Base-by-base conservation (phyloP, 2,888 invertebrate genomes). In the Latheticus oryzae region DNA sequence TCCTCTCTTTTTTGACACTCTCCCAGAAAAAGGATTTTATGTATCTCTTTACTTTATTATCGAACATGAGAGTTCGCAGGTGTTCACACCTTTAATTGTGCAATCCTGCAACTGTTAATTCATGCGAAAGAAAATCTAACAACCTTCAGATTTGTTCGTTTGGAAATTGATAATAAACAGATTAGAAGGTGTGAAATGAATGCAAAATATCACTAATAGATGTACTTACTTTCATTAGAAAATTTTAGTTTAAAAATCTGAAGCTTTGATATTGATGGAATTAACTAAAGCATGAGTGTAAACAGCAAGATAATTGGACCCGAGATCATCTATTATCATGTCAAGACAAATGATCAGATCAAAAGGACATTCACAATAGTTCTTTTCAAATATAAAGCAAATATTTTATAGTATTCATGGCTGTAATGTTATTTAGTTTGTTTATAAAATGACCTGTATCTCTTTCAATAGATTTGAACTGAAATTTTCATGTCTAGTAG, bases 391-490 rank as follows among this genome's bases (percentile, higher is more conserved):
- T 38, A 30, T 37, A 54, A 58, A 64, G 61, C 53, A 64, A 63
- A 63, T 60, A 63, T 56, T 60, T 60, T 56, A 42, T 54, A 57
- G 37, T 58, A 64, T 65, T 65, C 65, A 62, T 62, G 43, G 42
- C 28, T 38, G 51, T 61, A 52, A 47, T 52, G 37, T 63, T 56
- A 54, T 63, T 61, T 61, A 45, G 63, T 58, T 57, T 61, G 65
- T 69, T 64, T 69, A 67, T 66, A 64, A 64, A 65, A 54, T 63
- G 66, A 68, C 66, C 69, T 62, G 56, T 60, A 66, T 64, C 54
- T 50, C 42, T 64, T 64, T 59, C 63, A 60, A 63, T 61, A 61
- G 63, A 61, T 55, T 60, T 56, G 60, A 56, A n/a, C 62, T 67
- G 60, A 64, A 65, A 66, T 61, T 60, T 67, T 62, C 63, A 62